A percentile compares a stretch with the other conserved stretches of the same genome.
phyloP scores from a whole-genome alignment of 1,140 invertebrate species.

The Uloborus diversus region DNA sequence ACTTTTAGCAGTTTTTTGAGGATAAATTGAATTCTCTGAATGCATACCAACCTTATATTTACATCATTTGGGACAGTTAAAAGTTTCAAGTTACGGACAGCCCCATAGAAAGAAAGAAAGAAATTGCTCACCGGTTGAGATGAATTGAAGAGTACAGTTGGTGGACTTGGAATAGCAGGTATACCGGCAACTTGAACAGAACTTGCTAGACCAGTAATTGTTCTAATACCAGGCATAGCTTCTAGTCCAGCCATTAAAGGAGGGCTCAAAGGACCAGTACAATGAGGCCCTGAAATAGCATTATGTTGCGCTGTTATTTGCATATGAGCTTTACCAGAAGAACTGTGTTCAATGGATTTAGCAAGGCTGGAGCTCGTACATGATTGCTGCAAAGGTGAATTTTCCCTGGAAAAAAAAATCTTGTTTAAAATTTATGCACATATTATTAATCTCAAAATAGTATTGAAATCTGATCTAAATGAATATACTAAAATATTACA shows the following conservation, averaged over 20 bases:
- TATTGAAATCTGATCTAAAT: too few species aligned
- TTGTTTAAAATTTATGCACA: too few species aligned
- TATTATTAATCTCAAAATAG: too few species aligned
- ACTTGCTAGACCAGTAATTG: constrained; percentile 46
- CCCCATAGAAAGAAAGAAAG: too few species aligned
- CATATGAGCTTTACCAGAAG: constrained; percentile 45
- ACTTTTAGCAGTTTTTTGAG: too few species aligned
- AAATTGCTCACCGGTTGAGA: constrained; percentile 67
- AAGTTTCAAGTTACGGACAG: too few species aligned
- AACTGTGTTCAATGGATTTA: constrained; percentile 38
- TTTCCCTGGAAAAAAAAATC: constrained; percentile 35
- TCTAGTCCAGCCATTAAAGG: constrained; percentile 35
- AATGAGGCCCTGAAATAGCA: constrained; percentile 30
- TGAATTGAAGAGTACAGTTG: constrained; percentile 79
- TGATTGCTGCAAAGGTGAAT: constrained; percentile 35
- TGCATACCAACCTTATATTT: too few species aligned
- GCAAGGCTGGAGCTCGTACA: constrained; percentile 31
- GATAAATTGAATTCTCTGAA: too few species aligned
- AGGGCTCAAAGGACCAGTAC: constrained; percentile 46
- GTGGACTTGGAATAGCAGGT: constrained; percentile 83
- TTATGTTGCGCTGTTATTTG: constrained; percentile 40
- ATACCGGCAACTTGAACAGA: constrained; percentile 75
- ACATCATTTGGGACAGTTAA: too few species aligned
- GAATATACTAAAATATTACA: too few species aligned
- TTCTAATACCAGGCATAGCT: constrained; percentile 40